A percentile compares a stretch with the other conserved stretches of the same genome.
Evolutionary conservation across 2,888 invertebrate species (phyloP).

Genomic region (Lycaena phlaeas): DNA sequence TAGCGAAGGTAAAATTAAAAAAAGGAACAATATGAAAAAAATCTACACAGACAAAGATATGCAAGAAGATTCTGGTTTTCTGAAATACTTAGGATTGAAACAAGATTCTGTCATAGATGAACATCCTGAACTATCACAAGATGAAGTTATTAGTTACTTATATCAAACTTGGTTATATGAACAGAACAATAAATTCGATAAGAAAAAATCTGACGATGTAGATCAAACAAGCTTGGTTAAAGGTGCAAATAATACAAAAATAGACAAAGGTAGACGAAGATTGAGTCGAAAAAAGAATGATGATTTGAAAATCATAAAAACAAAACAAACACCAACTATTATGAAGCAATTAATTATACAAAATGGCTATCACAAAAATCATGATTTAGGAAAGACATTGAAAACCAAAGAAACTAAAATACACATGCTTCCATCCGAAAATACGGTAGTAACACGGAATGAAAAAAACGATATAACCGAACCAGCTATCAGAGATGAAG

Average conservation of each 20-base stretch:
- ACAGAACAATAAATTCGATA: conserved; percentile 42
- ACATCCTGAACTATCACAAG: conserved; percentile 56
- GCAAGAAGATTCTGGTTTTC: conserved; percentile 39
- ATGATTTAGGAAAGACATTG: neutral
- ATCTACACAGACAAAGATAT: conserved; percentile 4
- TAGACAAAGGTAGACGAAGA: conserved; percentile 18
- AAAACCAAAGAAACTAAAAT: neutral
- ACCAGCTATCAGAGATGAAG: no score
- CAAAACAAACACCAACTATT: neutral
- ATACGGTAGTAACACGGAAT: no score
- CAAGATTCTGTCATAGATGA: conserved; percentile 60
- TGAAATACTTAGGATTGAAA: conserved; percentile 57
- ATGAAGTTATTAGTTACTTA: conserved; percentile 55
- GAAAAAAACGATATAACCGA: no score
- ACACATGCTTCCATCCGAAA: no score
- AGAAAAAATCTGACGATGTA: conserved; percentile 32
- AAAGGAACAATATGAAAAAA: no score
- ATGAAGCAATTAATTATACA: neutral
- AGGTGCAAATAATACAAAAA: conserved; percentile 20
- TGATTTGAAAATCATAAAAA: neutral
- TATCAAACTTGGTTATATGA: conserved; percentile 63
- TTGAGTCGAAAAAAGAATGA: neutral
- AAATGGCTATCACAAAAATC: neutral
- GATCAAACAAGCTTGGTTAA: conserved; percentile 35
- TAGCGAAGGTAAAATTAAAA: no score